Conservation (phyloP, 1,140 invertebrate species). For the Wiebesia pumilae region DNA sequence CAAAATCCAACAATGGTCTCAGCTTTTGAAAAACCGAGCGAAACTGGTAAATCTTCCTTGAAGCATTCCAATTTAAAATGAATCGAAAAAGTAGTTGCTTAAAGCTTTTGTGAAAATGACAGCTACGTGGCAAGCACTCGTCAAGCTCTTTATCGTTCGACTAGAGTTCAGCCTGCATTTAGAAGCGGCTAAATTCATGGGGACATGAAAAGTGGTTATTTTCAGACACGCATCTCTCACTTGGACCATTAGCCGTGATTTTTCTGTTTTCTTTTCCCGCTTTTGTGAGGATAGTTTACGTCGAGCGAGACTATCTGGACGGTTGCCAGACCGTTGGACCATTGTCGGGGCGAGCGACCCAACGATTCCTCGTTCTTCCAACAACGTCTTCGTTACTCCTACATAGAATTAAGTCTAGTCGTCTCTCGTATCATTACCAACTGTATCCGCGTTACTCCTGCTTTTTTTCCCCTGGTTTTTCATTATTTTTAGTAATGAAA, state of each 20-base stretch:
- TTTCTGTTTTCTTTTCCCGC: not conserved
- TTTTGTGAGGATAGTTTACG: constrained; percentile 33
- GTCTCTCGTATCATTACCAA: constrained; percentile 1
- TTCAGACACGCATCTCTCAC: constrained; percentile 2
- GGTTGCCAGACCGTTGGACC: constrained; percentile 18
- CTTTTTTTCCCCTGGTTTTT: not conserved
- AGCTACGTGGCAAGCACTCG: not conserved
- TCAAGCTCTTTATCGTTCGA: not conserved
- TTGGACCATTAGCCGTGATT: not conserved
- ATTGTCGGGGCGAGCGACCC: constrained; percentile 24
- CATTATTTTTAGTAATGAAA: no score
- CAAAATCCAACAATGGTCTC: no score
- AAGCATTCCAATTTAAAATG: no score
- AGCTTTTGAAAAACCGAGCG: no score
- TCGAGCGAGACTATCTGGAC: constrained; percentile 24
- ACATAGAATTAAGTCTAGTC: not conserved
- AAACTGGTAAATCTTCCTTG: no score
- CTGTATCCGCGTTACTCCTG: not conserved
- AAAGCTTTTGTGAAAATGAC: no score
- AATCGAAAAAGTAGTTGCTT: no score
- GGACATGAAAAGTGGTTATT: constrained; percentile 30
- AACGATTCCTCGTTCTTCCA: constrained; percentile 6
- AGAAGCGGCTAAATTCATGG: constrained; percentile 4
- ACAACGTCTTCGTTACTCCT: not conserved
- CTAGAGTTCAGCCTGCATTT: not conserved